These are phyloP conservation scores for Ara ararauna DNA, from an alignment of 2,797 vertebrate genomes.

Conservation along the genomic window DNA sequence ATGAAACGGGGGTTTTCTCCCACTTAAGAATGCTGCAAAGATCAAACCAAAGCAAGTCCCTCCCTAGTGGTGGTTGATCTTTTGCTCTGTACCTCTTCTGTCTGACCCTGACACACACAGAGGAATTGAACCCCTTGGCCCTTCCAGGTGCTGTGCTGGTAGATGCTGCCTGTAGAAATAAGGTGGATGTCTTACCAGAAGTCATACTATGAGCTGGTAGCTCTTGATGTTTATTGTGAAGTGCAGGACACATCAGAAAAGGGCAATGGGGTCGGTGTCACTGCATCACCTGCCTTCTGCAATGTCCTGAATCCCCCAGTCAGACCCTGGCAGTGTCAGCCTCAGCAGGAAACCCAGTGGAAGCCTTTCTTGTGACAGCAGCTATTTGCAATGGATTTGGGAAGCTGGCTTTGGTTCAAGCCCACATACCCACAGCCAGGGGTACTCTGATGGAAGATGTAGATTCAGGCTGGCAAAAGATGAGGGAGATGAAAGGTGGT, in stretches of 20 bases:
- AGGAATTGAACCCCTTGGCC: not conserved
- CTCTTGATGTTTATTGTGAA: not conserved
- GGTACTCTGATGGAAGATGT: not conserved
- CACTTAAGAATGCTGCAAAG: not conserved
- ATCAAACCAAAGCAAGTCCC: not conserved
- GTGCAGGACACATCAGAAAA: fast-evolving
- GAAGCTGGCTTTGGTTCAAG: not conserved
- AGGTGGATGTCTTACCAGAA: not conserved
- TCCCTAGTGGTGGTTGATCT: not conserved
- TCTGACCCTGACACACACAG: not conserved
- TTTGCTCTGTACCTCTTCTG: fast-evolving
- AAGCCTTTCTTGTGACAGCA: not conserved
- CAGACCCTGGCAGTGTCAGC: not conserved
- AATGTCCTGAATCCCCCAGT: fast-evolving
- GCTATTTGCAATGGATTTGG: not conserved
- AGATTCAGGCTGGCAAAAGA: not conserved
- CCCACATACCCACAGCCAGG: not conserved
- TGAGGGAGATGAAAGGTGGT: not conserved
- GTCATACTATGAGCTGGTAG: not conserved
- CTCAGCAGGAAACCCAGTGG: not conserved
- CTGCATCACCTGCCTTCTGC: too few relatives aligned
- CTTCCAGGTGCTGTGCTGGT: not conserved
- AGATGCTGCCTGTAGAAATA: not conserved
- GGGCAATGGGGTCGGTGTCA: fast-evolving
- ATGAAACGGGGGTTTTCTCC: not conserved